phyloP scores from a whole-genome alignment of 2,113 vertebrate species.

The Microcebus lehilahytsara region DNA sequence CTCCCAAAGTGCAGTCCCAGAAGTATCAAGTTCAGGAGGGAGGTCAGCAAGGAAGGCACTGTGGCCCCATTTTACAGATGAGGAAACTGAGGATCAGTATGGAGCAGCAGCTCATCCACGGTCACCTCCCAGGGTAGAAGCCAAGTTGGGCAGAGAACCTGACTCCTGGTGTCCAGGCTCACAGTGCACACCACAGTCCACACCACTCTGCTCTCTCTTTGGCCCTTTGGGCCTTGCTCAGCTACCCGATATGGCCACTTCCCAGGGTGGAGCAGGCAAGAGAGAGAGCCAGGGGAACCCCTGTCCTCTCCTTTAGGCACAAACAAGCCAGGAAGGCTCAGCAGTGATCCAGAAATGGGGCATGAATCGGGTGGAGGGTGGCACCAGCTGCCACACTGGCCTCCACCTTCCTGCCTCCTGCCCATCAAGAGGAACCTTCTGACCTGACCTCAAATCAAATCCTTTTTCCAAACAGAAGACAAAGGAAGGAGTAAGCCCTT shows the following conservation, averaged over 20 bases:
- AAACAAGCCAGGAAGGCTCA: not conserved
- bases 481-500: not conserved
- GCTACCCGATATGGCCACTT: not conserved
- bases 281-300: not conserved
- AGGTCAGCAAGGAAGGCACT: not conserved
- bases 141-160: not conserved
- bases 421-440: not conserved
- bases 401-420: not conserved
- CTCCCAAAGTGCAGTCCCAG: not conserved
- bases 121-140: not conserved
- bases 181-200: not conserved
- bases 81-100: not conserved
- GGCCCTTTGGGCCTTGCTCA: not conserved
- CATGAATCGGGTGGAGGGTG: too few relatives aligned
- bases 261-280: not conserved
- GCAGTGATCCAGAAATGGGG: not conserved
- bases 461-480: constrained; percentile 4
- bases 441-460: constrained; percentile 23
- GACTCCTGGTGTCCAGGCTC: not conserved
- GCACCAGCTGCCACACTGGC: not conserved
- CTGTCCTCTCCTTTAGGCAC: not conserved
- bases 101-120: not conserved
- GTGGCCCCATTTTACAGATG: not conserved
- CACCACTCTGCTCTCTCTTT: not conserved
- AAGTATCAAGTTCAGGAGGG: not conserved